These are phyloP conservation scores for Xylota sylvarum DNA, from an alignment of 2,888 invertebrate species.

Conservation along the genomic window DNA sequence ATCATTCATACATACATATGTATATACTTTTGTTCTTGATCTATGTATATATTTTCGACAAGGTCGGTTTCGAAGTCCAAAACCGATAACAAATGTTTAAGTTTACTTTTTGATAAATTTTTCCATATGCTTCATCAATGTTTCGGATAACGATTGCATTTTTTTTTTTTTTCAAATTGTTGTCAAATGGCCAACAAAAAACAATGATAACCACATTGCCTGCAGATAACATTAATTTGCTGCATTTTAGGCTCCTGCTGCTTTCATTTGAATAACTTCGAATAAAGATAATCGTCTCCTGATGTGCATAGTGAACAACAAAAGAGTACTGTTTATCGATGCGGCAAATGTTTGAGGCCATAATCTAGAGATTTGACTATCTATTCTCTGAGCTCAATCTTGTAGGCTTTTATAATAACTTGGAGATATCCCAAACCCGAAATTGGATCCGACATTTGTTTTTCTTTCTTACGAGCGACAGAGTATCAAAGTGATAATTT, in stretches of 20 bases:
- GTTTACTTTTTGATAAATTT: neutral
- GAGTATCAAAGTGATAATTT: too few relatives aligned
- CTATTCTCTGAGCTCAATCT: too few relatives aligned
- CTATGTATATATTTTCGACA: too few relatives aligned
- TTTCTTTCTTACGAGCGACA: too few relatives aligned
- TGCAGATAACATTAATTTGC: constrained; percentile 10
- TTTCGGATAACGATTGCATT: neutral
- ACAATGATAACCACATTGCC: neutral
- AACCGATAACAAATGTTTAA: neutral
- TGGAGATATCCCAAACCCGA: too few relatives aligned
- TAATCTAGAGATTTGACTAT: too few relatives aligned
- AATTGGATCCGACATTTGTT: too few relatives aligned
- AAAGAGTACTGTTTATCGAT: neutral
- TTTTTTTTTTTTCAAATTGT: neutral
- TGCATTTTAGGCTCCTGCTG: neutral
- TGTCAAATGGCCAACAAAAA: constrained; percentile 1
- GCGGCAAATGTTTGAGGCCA: neutral
- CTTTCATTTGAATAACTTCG: neutral
- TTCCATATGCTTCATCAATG: constrained; percentile 7
- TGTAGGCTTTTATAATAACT: too few relatives aligned
- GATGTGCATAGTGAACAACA: constrained; percentile 8
- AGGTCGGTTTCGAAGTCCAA: too few relatives aligned
- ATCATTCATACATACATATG: too few relatives aligned
- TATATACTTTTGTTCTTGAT: too few relatives aligned
- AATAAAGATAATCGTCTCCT: neutral